These are phyloP conservation scores for Caracal caracal DNA, from an alignment of 2,113 vertebrate species.

Conservation along the genomic window DNA sequence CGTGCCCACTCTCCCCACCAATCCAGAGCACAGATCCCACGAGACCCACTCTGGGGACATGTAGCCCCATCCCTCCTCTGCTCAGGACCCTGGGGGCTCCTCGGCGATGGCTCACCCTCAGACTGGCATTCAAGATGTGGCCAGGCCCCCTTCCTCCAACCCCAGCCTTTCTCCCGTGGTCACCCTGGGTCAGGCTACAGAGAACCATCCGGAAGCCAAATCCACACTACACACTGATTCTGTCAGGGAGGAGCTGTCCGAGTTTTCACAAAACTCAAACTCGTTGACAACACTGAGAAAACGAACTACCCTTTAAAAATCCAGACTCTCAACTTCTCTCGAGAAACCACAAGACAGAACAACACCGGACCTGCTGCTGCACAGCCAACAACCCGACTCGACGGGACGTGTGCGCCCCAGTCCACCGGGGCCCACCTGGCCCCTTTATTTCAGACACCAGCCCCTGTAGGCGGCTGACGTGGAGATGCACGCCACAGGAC, in stretches of 20 bases:
- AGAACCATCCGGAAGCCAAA: background rate
- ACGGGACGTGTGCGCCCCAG: background rate
- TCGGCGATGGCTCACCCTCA: background rate
- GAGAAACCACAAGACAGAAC: background rate
- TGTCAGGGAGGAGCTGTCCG: background rate
- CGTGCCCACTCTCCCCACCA: background rate
- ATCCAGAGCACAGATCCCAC: background rate
- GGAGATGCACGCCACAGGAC: fast-evolving
- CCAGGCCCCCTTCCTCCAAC: background rate
- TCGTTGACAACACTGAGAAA: background rate
- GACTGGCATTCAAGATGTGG: too few species aligned
- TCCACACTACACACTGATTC: background rate
- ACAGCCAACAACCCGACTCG: fast-evolving
- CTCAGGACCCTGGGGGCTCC: background rate
- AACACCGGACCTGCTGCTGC: fast-evolving
- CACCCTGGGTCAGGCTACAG: background rate
- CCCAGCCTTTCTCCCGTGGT: background rate
- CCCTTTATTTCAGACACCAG: background rate
- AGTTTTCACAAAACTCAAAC: background rate
- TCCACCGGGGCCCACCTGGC: too few species aligned
- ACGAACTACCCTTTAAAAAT: background rate
- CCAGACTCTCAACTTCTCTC: background rate
- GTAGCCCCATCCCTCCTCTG: background rate
- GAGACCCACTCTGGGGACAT: fast-evolving
- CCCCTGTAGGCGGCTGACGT: fast-evolving